A percentile compares a stretch with the other conserved stretches of the same genome.
phyloP scores from a whole-genome alignment of 2,113 vertebrate species.

The Ptychochromis oligacanthus region DNA sequence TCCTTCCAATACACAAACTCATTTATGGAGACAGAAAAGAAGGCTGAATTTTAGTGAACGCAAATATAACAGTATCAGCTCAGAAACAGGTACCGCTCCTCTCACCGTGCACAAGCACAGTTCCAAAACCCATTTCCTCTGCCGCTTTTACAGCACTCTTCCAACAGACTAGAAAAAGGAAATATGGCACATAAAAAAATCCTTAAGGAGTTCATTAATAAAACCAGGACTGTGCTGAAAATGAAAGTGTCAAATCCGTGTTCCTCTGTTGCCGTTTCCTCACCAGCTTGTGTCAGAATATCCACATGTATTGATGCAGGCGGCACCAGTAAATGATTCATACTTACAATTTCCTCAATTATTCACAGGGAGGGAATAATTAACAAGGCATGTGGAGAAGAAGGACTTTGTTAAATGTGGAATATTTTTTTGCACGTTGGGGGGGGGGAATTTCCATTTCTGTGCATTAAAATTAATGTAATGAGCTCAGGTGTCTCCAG shows the following conservation, averaged over 20 bases:
- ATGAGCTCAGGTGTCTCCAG: background rate
- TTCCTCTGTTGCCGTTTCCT: constrained; percentile 14
- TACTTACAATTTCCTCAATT: constrained; percentile 71
- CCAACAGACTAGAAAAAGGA: background rate
- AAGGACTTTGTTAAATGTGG: constrained; percentile 51
- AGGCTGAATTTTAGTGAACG: background rate
- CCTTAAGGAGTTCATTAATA: constrained; percentile 47
- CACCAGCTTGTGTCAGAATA: constrained; percentile 5
- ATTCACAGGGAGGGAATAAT: constrained; percentile 73
- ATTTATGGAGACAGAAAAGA: background rate
- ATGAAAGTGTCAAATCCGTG: constrained; percentile 28
- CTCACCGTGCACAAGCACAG: background rate
- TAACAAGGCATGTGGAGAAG: constrained; percentile 62
- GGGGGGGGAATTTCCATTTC: constrained; percentile 15
- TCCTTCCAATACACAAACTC: background rate
- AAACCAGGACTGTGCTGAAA: constrained; percentile 19
- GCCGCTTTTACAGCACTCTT: background rate
- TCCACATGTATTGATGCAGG: constrained; percentile 25
- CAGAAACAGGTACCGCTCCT: background rate
- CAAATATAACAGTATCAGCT: background rate
- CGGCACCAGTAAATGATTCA: constrained; percentile 67
- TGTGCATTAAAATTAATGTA: background rate
- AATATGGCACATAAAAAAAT: constrained; percentile 9
- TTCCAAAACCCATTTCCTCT: background rate
- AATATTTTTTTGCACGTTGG: background rate